These are phyloP conservation scores for Caenorhabditis macrosperma DNA, from an alignment of 2,888 invertebrate species.

Conservation along the genomic window DNA sequence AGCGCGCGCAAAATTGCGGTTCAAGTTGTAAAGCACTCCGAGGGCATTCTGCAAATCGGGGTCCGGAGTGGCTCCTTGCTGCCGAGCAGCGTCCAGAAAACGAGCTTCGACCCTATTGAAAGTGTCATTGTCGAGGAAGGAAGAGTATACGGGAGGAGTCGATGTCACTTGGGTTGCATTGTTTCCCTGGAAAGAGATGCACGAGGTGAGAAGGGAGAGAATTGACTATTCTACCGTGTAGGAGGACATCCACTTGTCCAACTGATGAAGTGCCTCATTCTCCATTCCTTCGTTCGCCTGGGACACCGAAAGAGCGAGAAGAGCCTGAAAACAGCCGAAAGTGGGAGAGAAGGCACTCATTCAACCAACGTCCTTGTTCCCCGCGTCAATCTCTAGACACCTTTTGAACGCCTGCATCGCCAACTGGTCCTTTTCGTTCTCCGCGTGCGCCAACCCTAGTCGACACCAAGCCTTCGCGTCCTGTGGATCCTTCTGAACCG, in stretches of 20 bases:
- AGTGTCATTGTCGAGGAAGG: slow-evolving; percentile 62
- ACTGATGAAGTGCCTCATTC: slow-evolving; percentile 89
- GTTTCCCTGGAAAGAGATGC: slow-evolving; percentile 23
- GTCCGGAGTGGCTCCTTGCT: slow-evolving; percentile 69
- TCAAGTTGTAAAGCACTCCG: slow-evolving; percentile 92
- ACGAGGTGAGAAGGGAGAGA: too few relatives aligned
- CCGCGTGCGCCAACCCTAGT: slow-evolving; percentile 90
- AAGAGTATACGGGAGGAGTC: slow-evolving; percentile 48
- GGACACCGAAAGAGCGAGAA: slow-evolving; percentile 93
- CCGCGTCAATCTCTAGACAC: slow-evolving; percentile 78
- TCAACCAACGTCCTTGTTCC: slow-evolving; percentile 68
- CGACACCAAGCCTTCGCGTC: slow-evolving; percentile 86
- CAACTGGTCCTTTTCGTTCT: slow-evolving; percentile 95
- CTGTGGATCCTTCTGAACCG: slow-evolving; percentile 83
- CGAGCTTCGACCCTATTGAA: slow-evolving; percentile 74
- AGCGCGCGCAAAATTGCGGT: slow-evolving; percentile 94
- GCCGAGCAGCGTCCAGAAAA: slow-evolving; percentile 69
- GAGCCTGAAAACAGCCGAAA: slow-evolving; percentile 82
- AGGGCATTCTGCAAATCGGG: slow-evolving; percentile 84
- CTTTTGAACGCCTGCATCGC: slow-evolving; percentile 93
- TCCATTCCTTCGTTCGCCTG: slow-evolving; percentile 96
- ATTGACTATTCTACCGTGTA: slow-evolving; percentile 42
- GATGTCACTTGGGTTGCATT: slow-evolving; percentile 15
- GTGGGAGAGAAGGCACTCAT: background rate
- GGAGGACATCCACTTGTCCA: slow-evolving; percentile 82